Evolutionary conservation across 1,140 invertebrate species (phyloP).

Genomic region (Drosophila repletoides): DNA sequence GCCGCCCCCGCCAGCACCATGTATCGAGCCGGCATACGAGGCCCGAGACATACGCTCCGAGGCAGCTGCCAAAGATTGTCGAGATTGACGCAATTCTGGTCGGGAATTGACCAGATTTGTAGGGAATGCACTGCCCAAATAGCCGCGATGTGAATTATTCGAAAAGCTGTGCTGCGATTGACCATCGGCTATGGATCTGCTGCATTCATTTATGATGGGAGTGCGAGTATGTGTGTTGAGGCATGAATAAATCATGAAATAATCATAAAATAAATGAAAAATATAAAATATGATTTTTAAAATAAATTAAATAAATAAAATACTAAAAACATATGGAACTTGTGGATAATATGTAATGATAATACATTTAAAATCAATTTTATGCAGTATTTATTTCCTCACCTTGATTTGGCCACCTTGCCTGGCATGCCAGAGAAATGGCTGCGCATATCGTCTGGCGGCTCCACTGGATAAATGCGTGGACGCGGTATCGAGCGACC

Average conservation of each 20-base stretch:
- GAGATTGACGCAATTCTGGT: slow-evolving; percentile 91
- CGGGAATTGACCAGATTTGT: slow-evolving; percentile 90
- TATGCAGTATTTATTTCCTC: slow-evolving; percentile 44
- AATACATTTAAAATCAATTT: too few species aligned
- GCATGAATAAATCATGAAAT: slow-evolving; percentile 51
- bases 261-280: slow-evolving; percentile 32
- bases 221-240: slow-evolving; percentile 17
- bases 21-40: slow-evolving; percentile 86
- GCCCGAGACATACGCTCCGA: slow-evolving; percentile 90
- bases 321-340: slow-evolving; percentile 26
- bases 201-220: slow-evolving; percentile 2
- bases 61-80: slow-evolving; percentile 90
- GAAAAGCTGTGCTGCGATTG: slow-evolving; percentile 93
- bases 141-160: slow-evolving; percentile 88
- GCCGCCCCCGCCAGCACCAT: slow-evolving; percentile 81
- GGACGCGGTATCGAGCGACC: slow-evolving; percentile 93
- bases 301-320: slow-evolving; percentile 30
- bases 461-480: slow-evolving; percentile 89
- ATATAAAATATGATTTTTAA: slow-evolving; percentile 10
- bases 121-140: slow-evolving; percentile 88
- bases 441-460: slow-evolving; percentile 88
- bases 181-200: slow-evolving; percentile 89
- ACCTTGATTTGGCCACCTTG: slow-evolving; percentile 83
- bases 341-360: too few species aligned
- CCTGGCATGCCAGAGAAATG: slow-evolving; percentile 84